A percentile compares a stretch with the other conserved stretches of the same genome.
phyloP scores from a whole-genome alignment of 2,888 invertebrate species.

The Eupithecia dodoneata region DNA sequence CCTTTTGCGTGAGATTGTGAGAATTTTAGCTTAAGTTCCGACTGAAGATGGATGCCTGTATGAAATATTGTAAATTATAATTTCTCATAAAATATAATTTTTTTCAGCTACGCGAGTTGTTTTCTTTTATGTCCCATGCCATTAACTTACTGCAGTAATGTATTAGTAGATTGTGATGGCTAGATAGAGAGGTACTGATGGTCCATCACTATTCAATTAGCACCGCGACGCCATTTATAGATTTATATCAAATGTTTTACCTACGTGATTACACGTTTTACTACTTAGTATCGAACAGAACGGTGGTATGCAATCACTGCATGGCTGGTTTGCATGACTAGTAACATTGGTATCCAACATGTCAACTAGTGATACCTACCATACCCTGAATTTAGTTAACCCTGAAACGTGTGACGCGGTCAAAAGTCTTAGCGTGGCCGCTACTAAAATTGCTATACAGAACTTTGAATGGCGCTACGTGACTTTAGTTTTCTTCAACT shows the following conservation, averaged over 20 bases:
- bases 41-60: constrained; percentile 85
- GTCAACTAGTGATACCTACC: constrained; percentile 9
- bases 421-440: constrained; percentile 56
- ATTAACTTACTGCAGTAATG: constrained; percentile 25
- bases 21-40: constrained; percentile 85
- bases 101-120: constrained; percentile 82
- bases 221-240: constrained; percentile 21
- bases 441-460: constrained; percentile 61
- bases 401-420: constrained; percentile 20
- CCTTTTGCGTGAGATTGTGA: constrained; percentile 85
- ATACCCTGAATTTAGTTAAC: constrained; percentile 33
- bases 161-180: constrained; percentile 31
- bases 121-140: constrained; percentile 57
- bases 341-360: constrained; percentile 7
- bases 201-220: constrained; percentile 30
- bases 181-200: constrained; percentile 17
- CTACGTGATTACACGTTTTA: constrained; percentile 17
- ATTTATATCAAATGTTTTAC: constrained; percentile 41
- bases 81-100: constrained; percentile 86
- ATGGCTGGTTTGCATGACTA: constrained; percentile 19
- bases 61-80: constrained; percentile 86
- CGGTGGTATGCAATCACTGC: constrained; percentile 20
- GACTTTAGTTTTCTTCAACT: constrained; percentile 66
- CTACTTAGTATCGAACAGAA: constrained; percentile 12
- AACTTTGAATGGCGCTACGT: constrained; percentile 67